Evolutionary conservation across 1,140 invertebrate genomes (phyloP).

Genomic region (Aphidius ervi): DNA sequence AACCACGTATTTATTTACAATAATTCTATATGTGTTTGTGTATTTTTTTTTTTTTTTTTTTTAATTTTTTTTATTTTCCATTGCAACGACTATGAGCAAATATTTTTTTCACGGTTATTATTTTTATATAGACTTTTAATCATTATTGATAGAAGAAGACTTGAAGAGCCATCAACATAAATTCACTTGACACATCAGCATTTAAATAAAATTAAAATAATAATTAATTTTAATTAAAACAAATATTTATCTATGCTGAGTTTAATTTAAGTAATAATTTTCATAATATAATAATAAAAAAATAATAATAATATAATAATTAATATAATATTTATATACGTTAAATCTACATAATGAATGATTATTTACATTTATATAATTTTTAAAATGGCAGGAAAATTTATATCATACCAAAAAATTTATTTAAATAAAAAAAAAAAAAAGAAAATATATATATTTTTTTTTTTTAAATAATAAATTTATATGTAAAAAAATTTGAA

Average conservation of each 20-base stretch:
- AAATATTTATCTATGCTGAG: no score
- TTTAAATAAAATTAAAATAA: no score
- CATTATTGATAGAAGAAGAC: no score
- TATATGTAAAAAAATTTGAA: no score
- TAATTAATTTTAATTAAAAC: no score
- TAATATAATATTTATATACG: neutral
- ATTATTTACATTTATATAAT: conserved; percentile 12
- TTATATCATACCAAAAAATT: neutral
- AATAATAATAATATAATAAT: neutral
- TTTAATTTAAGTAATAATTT: no score
- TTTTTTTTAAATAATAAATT: neutral
- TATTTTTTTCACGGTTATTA: conserved; percentile 5
- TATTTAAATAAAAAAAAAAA: neutral
- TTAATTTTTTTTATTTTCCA: neutral
- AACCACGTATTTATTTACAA: no score
- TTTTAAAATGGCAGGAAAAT: conserved; percentile 8
- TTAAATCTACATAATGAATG: neutral
- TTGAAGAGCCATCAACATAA: no score
- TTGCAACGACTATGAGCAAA: conserved; percentile 10
- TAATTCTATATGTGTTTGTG: no score
- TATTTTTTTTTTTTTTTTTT: no score
- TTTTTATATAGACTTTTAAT: neutral
- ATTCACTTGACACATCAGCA: no score
- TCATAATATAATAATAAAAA: no score
- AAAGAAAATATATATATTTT: neutral